Evolutionary conservation across 1,140 invertebrate genomes (phyloP).

Genomic region (Pseudomyrmex pallidus): DNA sequence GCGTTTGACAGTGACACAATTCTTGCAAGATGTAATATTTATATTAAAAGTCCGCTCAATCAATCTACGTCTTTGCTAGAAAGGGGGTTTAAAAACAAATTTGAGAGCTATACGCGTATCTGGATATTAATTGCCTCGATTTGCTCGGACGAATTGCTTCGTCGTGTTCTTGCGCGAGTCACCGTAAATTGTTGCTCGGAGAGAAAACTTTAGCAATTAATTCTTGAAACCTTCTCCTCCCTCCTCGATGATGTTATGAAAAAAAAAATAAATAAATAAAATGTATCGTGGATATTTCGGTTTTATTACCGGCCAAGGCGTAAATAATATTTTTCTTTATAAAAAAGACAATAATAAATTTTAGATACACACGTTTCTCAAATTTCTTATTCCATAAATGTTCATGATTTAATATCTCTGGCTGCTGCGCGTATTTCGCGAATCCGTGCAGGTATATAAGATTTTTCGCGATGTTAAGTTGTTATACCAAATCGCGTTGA

Average conservation of each 20-base stretch:
- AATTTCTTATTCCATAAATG: neutral
- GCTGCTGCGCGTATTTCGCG: neutral
- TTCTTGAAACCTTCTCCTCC: slow-evolving; percentile 39
- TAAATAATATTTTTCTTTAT: neutral
- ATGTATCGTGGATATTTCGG: slow-evolving; percentile 20
- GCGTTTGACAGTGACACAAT: slow-evolving; percentile 57
- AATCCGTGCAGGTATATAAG: neutral
- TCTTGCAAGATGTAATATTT: slow-evolving; percentile 58
- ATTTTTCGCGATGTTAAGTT: neutral
- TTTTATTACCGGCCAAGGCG: neutral
- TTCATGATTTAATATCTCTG: neutral
- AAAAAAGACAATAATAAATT: neutral
- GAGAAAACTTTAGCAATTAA: slow-evolving; percentile 53
- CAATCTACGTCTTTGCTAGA: slow-evolving; percentile 31
- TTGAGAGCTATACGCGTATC: slow-evolving; percentile 34
- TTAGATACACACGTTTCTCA: neutral
- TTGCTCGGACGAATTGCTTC: slow-evolving; percentile 57
- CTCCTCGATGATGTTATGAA: slow-evolving; percentile 14
- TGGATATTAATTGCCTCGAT: slow-evolving; percentile 61
- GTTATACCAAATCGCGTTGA: slow-evolving; percentile 10
- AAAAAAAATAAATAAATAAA: neutral
- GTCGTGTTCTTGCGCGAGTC: slow-evolving; percentile 54
- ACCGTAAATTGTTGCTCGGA: slow-evolving; percentile 54
- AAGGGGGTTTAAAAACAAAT: slow-evolving; percentile 53
- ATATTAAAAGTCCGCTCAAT: slow-evolving; percentile 57